phyloP scores from a whole-genome alignment of 2,797 vertebrate species.

The Danio tinwini region DNA sequence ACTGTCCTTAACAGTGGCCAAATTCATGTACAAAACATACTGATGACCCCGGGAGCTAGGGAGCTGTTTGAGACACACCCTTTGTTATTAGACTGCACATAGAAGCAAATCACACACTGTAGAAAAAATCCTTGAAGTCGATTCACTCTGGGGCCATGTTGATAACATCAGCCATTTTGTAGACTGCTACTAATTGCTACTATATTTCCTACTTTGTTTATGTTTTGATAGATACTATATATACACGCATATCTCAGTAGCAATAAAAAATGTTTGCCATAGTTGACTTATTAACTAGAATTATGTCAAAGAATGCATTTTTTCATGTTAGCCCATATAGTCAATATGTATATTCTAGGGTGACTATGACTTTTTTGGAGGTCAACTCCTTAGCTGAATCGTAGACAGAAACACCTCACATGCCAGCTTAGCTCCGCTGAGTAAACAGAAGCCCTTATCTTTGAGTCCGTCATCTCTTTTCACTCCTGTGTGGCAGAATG shows the following conservation, averaged over 20 bases:
- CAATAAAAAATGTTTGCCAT: neutral
- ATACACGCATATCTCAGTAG: neutral
- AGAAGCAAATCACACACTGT: neutral
- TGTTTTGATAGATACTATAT: neutral
- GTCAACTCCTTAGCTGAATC: neutral
- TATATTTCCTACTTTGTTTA: neutral
- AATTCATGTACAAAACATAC: too few relatives aligned
- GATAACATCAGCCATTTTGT: neutral
- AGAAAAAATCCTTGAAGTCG: neutral
- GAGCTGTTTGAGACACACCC: too few relatives aligned
- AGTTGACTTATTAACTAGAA: neutral
- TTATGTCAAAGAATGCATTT: neutral
- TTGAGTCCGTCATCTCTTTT: slow-evolving; percentile 37
- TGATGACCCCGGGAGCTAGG: too few relatives aligned
- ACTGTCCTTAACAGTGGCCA: too few relatives aligned
- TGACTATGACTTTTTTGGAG: neutral
- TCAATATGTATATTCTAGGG: neutral
- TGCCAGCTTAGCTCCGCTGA: neutral
- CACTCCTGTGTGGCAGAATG: slow-evolving; percentile 12
- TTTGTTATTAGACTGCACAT: neutral
- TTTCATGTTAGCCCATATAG: neutral
- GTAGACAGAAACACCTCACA: neutral
- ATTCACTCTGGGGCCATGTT: neutral
- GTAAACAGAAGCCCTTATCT: slow-evolving; percentile 39
- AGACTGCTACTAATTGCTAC: neutral